Base-by-base conservation (phyloP, 35 echinoderm and acorn worm genomes). In the Strongylocentrotus purpuratus region DNA sequence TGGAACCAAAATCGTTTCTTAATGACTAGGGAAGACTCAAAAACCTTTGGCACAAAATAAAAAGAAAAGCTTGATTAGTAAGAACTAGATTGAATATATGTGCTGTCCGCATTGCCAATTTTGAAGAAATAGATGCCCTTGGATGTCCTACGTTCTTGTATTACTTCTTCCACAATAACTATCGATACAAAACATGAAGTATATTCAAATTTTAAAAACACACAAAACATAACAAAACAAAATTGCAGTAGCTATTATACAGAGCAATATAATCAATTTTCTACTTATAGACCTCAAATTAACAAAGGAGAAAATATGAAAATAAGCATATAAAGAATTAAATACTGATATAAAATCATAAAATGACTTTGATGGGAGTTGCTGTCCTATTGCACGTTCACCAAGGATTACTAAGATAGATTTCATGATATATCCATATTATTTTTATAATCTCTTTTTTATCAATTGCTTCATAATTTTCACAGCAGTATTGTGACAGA, bases 321-420 rank as follows among this genome's bases (percentile, higher is more conserved):
- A 22, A 78, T 7, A 78, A 55, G 50, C 50, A 55, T 28, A 78
- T 59, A 59, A 59, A 59, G 18, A 15, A 78, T 78, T 4, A 78
- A 78, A 78, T 78, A 78, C 65, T 78, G 65, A 78, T 78, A 78
- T 78, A n/a, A 78, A 78, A 15, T 70, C 61, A 70, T 70, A 70
- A 25, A 17, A 28, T 78, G 22, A 78, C 28, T 28, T 78, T 28
- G 65, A 78, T 78, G 65, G 65, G 65, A n/a, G 65, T 78, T n/a
- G 65, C 25, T 22, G 20, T 78, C 4, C 65, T 78, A 78, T 78
- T 78, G 65, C 65, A 78, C 65, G 18, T 78, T 78, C 7, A 78
- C 65, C 65, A 78, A 78, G 65, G 22, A 78, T 78, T 78, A 78
- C 65, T 6, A 78, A 4, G 22, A n/a, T 78, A 78, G 65, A 78